A percentile compares a stretch with the other conserved stretches of the same genome.
Conservation (phyloP, 2,888 invertebrate species). For the Candidula unifasciata region DNA sequence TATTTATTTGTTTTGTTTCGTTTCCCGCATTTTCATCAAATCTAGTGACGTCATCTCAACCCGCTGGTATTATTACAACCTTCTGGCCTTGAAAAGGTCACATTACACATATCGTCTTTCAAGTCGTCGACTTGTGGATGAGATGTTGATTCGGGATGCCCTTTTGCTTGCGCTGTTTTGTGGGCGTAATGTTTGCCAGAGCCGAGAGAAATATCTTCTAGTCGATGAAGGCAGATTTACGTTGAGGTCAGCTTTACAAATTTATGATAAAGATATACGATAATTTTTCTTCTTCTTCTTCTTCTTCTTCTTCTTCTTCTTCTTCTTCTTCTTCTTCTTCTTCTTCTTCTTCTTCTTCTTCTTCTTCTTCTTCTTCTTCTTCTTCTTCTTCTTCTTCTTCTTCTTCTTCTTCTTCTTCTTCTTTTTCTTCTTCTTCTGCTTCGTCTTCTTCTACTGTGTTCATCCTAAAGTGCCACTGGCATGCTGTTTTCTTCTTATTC, state of each 20-base stretch:
- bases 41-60: conserved; percentile 6
- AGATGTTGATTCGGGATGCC: conserved; percentile 16
- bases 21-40: not conserved
- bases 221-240: not conserved
- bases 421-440: too few relatives aligned
- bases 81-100: conserved; percentile 36
- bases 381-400: too few relatives aligned
- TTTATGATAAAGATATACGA: not conserved
- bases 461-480: not conserved
- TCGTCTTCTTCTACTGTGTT: too few relatives aligned
- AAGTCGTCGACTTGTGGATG: not conserved
- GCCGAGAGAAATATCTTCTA: not conserved
- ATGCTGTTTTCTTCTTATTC: not conserved
- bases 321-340: too few relatives aligned
- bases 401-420: too few relatives aligned
- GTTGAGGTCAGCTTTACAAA: not conserved
- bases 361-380: too few relatives aligned
- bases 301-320: too few relatives aligned
- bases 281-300: not conserved
- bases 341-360: too few relatives aligned
- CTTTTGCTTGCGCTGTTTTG: not conserved
- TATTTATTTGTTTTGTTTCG: not conserved
- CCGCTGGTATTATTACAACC: conserved; percentile 9
- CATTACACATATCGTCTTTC: not conserved
- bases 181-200: conserved; percentile 24